These are phyloP conservation scores for Malacosoma neustria DNA, from an alignment of 2,888 invertebrate species.

Conservation along the genomic window DNA sequence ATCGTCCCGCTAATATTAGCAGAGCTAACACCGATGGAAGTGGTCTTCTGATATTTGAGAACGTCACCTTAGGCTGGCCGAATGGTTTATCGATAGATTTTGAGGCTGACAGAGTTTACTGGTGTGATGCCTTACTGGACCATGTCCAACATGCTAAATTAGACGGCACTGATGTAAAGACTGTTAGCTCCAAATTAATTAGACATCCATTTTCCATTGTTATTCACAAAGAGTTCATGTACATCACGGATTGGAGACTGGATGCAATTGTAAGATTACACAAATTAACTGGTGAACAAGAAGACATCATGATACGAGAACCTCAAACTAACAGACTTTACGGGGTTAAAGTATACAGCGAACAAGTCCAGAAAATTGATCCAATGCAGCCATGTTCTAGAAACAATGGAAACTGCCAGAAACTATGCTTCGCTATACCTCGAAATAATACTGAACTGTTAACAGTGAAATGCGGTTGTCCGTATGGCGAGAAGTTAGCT, in stretches of 20 bases:
- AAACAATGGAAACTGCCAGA: slow-evolving; percentile 93
- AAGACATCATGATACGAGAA: slow-evolving; percentile 89
- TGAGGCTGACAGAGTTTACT: slow-evolving; percentile 90
- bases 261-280: slow-evolving; percentile 94
- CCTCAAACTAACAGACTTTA: slow-evolving; percentile 93
- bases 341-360: slow-evolving; percentile 92
- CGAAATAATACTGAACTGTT: slow-evolving; percentile 72
- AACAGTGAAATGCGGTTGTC: slow-evolving; percentile 89
- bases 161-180: slow-evolving; percentile 93
- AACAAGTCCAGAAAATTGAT: slow-evolving; percentile 81
- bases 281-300: slow-evolving; percentile 91
- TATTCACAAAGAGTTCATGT: slow-evolving; percentile 92
- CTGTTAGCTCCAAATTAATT: slow-evolving; percentile 89
- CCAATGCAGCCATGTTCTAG: slow-evolving; percentile 86
- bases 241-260: slow-evolving; percentile 97
- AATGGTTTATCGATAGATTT: slow-evolving; percentile 97
- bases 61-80: slow-evolving; percentile 96
- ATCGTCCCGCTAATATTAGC: slow-evolving; percentile 96
- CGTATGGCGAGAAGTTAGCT: slow-evolving; percentile 90
- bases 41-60: slow-evolving; percentile 89
- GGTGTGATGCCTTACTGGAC: slow-evolving; percentile 97
- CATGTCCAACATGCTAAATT: slow-evolving; percentile 95
- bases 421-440: slow-evolving; percentile 95
- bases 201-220: slow-evolving; percentile 95
- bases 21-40: slow-evolving; percentile 93